Base-by-base conservation (phyloP, 2,888 invertebrate genomes). In the Xanthia icteritia region DNA sequence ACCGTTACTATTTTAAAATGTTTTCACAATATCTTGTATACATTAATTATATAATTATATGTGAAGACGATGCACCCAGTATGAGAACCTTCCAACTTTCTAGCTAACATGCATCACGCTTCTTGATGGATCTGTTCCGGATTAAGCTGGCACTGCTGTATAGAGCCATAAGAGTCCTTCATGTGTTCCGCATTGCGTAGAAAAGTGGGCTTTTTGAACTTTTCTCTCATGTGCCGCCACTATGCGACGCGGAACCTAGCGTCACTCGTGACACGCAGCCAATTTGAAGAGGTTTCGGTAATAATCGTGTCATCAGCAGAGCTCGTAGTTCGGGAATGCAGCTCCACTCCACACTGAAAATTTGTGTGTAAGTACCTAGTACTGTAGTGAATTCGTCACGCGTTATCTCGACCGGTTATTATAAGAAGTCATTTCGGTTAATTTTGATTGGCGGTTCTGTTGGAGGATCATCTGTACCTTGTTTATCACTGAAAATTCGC, bases 291-390 rank as follows among this genome's bases (percentile, higher is more conserved):
- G 70, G 79, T 74, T 61, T 36, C 71, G 67, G 51, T 70, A 82
- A 73, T 81, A 73, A 77, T 65, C 63, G 74, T 82, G 79, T 81
- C 81, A 81, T 73, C 67, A 74, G 39, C 76, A 83, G 81, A 31
- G 13, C 11, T 61, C 67, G 23, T 5, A 65, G 70, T 73, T 71
- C 64, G 39, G 48, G n/a, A n/a, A 51, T 31, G n/a, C 73, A 36
- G 54, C 54, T 48, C 54, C 23, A 54, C 31, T 60, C 58, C 13
- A 60, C 8, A n/a, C n/a, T 31, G 54, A 42, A n/a, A 0, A 45
- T 63, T 17, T 39, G 11, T 48, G 17, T 8, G 15, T 54, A 13
- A 20, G 11, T 51, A 48, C 3, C 15, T 42, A 23, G 20, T 63
- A 31, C 20, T 31, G 17, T 5, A 48, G 42, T 15, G 15, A 15